Conservation (phyloP, 2,113 vertebrate genomes). For the Trachemys scripta region DNA sequence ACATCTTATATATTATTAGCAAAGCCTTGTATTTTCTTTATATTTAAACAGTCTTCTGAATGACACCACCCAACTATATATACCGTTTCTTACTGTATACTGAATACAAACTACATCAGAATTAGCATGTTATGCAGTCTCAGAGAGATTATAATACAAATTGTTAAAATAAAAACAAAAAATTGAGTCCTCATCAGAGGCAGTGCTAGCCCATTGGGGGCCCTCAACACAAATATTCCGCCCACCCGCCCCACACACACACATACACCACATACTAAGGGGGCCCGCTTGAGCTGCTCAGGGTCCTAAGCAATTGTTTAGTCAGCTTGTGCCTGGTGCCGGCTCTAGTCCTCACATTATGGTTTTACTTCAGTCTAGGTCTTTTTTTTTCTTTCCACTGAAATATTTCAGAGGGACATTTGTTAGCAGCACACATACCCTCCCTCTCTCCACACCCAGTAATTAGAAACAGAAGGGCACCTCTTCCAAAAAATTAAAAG, state of each 20-base stretch:
- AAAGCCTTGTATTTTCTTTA: neutral
- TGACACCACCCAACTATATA: neutral
- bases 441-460: neutral
- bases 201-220: too few relatives aligned
- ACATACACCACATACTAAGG: neutral
- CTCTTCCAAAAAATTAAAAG: neutral
- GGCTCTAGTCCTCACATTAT: too few relatives aligned
- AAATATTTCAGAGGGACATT: neutral
- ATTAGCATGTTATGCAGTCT: neutral
- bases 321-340: too few relatives aligned
- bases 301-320: neutral
- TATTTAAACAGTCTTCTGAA: neutral
- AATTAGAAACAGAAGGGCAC: neutral
- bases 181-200: neutral
- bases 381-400: neutral
- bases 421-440: neutral
- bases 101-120: neutral
- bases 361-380: neutral
- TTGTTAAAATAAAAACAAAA: neutral
- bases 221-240: neutral
- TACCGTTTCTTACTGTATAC: neutral
- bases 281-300: neutral
- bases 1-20: neutral
- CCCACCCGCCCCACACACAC: too few relatives aligned
- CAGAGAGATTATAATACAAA: neutral